These are phyloP conservation scores for Pantherophis guttatus DNA, from an alignment of 2,113 vertebrate genomes.

Conservation along the genomic window DNA sequence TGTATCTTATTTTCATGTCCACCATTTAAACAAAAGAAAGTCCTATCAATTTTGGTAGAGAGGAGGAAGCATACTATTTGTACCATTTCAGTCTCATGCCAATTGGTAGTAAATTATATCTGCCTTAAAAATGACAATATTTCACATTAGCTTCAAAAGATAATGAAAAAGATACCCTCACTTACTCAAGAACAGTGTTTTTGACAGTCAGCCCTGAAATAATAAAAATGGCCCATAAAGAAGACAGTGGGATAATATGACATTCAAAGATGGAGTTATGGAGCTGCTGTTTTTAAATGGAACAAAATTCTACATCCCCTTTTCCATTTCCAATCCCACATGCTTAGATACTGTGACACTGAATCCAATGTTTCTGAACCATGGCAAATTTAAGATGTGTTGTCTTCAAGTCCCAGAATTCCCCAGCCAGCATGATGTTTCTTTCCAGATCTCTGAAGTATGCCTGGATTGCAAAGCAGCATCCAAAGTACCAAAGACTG, in stretches of 20 bases:
- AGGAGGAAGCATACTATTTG: neutral
- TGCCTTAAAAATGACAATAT: neutral
- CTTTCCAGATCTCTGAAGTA: neutral
- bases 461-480: neutral
- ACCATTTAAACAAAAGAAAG: neutral
- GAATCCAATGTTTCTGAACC: neutral
- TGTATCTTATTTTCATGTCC: neutral
- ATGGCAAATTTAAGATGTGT: neutral
- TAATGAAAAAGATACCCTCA: neutral
- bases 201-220: neutral
- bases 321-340: too few relatives aligned
- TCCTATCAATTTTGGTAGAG: neutral
- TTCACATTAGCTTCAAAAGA: neutral
- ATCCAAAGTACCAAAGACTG: neutral
- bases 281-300: neutral
- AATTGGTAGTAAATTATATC: neutral
- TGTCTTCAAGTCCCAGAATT: neutral
- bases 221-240: neutral
- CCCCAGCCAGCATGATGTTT: neutral
- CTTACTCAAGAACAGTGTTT: neutral
- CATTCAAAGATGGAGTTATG: neutral
- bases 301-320: neutral
- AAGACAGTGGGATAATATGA: neutral
- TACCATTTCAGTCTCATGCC: neutral
- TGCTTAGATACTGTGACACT: neutral